These are phyloP conservation scores for Dromas ardeola DNA, from an alignment of 2,113 vertebrate species.

Conservation along the genomic window DNA sequence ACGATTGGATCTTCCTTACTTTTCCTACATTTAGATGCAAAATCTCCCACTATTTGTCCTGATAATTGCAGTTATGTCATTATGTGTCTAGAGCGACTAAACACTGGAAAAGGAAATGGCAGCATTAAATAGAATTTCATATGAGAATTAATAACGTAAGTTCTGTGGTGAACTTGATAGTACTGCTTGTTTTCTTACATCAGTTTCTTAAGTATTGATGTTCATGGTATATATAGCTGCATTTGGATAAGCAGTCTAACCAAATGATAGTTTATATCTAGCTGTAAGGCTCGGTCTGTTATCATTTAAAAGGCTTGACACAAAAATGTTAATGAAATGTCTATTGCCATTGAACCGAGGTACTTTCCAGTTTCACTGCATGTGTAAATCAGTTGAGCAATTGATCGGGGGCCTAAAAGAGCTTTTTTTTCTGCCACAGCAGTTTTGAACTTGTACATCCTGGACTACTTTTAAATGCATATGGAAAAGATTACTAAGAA, in stretches of 20 bases:
- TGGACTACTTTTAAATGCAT: background rate
- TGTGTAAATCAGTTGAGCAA: background rate
- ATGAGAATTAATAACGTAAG: background rate
- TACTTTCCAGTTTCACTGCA: background rate
- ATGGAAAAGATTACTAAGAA: constrained; percentile 21
- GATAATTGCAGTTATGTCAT: background rate
- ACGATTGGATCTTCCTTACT: background rate
- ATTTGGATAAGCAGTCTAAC: background rate
- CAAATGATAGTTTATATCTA: background rate
- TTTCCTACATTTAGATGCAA: background rate
- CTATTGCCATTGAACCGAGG: background rate
- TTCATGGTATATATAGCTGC: background rate
- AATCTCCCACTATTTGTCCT: background rate
- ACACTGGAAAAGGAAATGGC: background rate
- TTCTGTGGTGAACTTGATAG: background rate
- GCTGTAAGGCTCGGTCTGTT: background rate
- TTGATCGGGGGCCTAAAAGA: background rate
- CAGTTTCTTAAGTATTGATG: background rate
- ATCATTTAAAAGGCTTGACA: background rate
- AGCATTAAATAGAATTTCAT: background rate
- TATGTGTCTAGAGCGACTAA: background rate
- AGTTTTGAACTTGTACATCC: constrained; percentile 1
- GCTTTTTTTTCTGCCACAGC: background rate
- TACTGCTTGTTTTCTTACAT: background rate
- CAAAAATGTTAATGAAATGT: background rate